phyloP scores from a whole-genome alignment of 2,888 invertebrate species.

The Tenthredo scrophulariae region DNA sequence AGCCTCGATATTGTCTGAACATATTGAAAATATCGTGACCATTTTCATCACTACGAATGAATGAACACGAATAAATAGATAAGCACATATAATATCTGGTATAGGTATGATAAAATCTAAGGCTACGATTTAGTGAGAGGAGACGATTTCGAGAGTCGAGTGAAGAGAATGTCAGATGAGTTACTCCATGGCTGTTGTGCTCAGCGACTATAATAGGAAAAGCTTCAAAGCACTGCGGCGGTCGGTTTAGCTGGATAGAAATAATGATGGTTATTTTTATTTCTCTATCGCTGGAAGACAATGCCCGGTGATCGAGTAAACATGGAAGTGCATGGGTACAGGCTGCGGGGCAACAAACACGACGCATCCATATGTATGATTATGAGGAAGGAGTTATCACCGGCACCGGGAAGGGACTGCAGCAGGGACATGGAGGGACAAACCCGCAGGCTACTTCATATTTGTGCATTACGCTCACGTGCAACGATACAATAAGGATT shows the following conservation, averaged over 20 bases:
- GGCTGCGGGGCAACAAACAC: constrained; percentile 61
- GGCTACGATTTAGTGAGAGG: neutral
- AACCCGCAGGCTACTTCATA: constrained; percentile 73
- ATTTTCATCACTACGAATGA: neutral
- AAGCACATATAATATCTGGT: neutral
- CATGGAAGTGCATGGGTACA: constrained; percentile 48
- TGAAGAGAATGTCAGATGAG: neutral
- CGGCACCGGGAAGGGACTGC: constrained; percentile 56
- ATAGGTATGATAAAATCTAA: neutral
- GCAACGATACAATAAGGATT: constrained; percentile 78
- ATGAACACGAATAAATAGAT: neutral
- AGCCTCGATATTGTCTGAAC: neutral
- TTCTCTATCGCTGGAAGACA: constrained; percentile 41
- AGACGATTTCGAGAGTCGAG: neutral
- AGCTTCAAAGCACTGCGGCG: neutral
- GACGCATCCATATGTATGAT: constrained; percentile 75
- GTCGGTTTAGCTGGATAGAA: constrained; percentile 1
- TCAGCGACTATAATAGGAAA: constrained; percentile 18
- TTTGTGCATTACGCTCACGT: constrained; percentile 78
- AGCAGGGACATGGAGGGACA: constrained; percentile 58
- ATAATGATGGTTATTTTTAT: constrained; percentile 41
- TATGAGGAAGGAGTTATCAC: constrained; percentile 75
- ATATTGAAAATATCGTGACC: neutral
- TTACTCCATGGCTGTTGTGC: neutral
- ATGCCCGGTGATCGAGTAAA: constrained; percentile 53